These are phyloP conservation scores for Ceramica pisi DNA, from an alignment of 2,888 invertebrate species.

Conservation along the genomic window DNA sequence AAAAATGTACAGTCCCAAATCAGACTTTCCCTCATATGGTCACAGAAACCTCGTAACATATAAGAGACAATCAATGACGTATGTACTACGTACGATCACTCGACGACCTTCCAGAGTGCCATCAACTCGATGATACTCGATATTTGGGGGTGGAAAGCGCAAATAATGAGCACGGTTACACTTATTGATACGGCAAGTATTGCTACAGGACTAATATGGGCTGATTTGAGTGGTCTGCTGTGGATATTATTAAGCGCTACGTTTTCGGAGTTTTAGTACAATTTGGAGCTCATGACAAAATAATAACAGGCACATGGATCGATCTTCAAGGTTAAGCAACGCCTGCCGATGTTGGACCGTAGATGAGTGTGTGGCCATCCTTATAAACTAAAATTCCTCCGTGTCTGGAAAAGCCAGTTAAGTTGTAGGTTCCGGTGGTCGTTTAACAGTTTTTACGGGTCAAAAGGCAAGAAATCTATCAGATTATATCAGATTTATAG, in stretches of 20 bases:
- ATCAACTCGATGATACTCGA: conserved; percentile 55
- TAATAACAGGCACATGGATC: background rate
- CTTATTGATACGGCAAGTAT: conserved; percentile 29
- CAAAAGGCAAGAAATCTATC: too few relatives aligned
- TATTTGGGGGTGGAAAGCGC: conserved; percentile 59
- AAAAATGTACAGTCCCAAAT: too few relatives aligned
- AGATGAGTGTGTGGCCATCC: too few relatives aligned
- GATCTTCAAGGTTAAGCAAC: too few relatives aligned
- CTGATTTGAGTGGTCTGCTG: background rate
- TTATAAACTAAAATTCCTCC: too few relatives aligned
- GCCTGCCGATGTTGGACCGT: too few relatives aligned
- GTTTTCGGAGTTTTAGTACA: background rate
- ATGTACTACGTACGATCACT: conserved; percentile 41
- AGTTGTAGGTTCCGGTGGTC: too few relatives aligned
- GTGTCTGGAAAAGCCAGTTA: too few relatives aligned
- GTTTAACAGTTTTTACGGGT: too few relatives aligned
- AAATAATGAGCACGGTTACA: conserved; percentile 58
- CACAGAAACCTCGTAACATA: conserved; percentile 17
- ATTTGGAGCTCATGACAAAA: background rate
- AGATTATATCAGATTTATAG: too few relatives aligned
- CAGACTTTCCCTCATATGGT: background rate
- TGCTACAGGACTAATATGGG: background rate
- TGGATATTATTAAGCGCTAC: background rate
- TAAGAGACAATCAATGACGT: conserved; percentile 53
- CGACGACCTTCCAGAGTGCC: conserved; percentile 34